These are phyloP conservation scores for Stegostoma tigrinum DNA, from an alignment of 2,113 vertebrate species.

Conservation along the genomic window DNA sequence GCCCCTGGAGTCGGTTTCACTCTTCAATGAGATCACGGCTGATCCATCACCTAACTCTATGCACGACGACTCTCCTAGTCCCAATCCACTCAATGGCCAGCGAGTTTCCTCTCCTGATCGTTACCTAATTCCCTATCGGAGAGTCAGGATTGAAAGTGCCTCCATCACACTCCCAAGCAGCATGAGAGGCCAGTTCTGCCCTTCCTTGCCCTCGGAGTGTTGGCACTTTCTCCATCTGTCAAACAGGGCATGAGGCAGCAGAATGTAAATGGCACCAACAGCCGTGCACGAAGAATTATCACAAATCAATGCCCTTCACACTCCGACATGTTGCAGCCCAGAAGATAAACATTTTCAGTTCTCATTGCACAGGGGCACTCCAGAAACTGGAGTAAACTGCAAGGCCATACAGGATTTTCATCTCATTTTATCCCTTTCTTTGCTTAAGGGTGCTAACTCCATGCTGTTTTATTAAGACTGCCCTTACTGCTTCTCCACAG, in stretches of 20 bases:
- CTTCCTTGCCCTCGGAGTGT: neutral
- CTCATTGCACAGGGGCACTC: neutral
- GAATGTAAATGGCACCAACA: neutral
- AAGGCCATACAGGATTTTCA: neutral
- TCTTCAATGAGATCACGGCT: too few species aligned
- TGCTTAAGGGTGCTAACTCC: neutral
- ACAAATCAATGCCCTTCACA: neutral
- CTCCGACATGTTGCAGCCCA: too few species aligned
- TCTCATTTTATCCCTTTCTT: neutral
- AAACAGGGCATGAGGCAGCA: neutral
- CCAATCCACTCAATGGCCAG: neutral
- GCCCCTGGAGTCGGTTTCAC: too few species aligned
- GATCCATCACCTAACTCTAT: too few species aligned
- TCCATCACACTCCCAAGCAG: neutral
- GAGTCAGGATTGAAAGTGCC: neutral
- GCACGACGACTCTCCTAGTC: too few species aligned
- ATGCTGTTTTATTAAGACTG: neutral
- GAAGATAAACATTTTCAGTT: neutral
- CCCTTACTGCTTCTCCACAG: neutral
- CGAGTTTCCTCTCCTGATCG: neutral
- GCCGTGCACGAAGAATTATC: neutral
- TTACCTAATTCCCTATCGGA: neutral
- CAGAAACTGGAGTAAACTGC: too few species aligned
- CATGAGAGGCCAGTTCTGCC: neutral
- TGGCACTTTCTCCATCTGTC: neutral